Conservation (phyloP, 1,140 invertebrate genomes). For the Drosophila takahashii region DNA sequence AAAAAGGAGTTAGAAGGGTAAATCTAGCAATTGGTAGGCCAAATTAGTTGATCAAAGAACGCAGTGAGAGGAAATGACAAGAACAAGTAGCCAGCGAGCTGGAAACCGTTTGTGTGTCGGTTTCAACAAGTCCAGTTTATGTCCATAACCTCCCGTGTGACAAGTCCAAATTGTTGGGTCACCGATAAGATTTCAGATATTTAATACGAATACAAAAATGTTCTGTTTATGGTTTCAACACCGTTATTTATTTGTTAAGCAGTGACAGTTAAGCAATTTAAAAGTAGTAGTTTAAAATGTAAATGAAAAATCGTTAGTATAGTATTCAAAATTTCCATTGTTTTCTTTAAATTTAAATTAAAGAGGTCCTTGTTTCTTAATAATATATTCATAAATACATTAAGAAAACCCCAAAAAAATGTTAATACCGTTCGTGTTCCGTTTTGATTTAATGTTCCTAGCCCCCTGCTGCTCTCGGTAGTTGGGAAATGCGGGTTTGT, state of each 20-base stretch:
- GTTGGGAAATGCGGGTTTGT: neutral
- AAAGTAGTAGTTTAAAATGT: no score
- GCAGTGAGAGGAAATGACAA: neutral
- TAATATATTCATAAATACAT: neutral
- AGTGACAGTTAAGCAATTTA: neutral
- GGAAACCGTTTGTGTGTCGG: neutral
- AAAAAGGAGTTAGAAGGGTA: neutral
- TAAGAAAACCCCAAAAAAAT: no score
- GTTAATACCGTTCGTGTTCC: neutral
- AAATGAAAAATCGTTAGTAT: no score
- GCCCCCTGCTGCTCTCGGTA: neutral
- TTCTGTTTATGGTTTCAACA: neutral
- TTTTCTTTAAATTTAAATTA: no score
- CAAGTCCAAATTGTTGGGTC: constrained; percentile 1
- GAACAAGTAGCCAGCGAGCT: neutral
- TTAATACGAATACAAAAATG: neutral
- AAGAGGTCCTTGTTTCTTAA: no score
- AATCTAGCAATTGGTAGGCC: neutral
- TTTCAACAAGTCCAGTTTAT: constrained; percentile 16
- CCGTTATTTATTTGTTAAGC: neutral
- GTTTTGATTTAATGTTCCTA: neutral
- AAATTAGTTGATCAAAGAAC: constrained; percentile 32
- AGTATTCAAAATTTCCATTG: neutral
- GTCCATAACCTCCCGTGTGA: neutral
- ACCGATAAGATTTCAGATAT: constrained; percentile 19